Base-by-base conservation (phyloP, 2,797 vertebrate species). In the Dendrocincla fuliginosa region DNA sequence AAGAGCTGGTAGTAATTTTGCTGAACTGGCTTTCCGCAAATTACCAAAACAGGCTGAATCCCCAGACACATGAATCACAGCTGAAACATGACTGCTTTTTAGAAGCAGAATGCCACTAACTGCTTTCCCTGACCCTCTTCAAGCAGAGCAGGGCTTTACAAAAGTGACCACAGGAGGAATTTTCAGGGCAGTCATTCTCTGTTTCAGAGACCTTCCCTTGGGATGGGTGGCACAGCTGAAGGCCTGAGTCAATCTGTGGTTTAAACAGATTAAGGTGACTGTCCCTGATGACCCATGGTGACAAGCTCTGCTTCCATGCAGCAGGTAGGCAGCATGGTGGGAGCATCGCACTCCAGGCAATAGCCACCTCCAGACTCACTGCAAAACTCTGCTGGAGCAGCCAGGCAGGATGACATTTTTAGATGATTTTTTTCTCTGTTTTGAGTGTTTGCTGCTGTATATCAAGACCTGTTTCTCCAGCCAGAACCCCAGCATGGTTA, bases 101-200 rank as follows among this genome's bases (percentile, higher is more conserved):
- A 77, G 46, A 63, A 57, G 60, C 46, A 56, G 39, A 64, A 69
- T 75, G 42, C 67, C 79, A 76, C 88, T 75, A 79, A 71, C 75
- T 53, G 55, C 52, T 84, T 85, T 89, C 65, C 44, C 32, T 0
- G 2, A 37, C n/a, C n/a, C 56, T 74, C 32, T 78, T 49, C 0
- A 0, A 81, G 68, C 41, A 33, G 52, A 92, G 47, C 67, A 86
- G 60, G 39, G 55, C 28, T 74, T 96, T 69, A 82, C 3, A 9
- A 70, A 86, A 91, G 63, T 37, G 79, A 93, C 89, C 91, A 65
- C 95, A 92, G 88, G 23, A 93, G 64, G 90, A 94, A 94, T 93
- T 27, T 90, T 57, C 53, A 63, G 7, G 10, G 70, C 1, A 0
- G 52, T 73, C 69, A 79, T 86, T 85, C 68, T 67, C 68, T 67